These are phyloP conservation scores for Mimas tiliae DNA, from an alignment of 2,888 invertebrate species.

Conservation along the genomic window DNA sequence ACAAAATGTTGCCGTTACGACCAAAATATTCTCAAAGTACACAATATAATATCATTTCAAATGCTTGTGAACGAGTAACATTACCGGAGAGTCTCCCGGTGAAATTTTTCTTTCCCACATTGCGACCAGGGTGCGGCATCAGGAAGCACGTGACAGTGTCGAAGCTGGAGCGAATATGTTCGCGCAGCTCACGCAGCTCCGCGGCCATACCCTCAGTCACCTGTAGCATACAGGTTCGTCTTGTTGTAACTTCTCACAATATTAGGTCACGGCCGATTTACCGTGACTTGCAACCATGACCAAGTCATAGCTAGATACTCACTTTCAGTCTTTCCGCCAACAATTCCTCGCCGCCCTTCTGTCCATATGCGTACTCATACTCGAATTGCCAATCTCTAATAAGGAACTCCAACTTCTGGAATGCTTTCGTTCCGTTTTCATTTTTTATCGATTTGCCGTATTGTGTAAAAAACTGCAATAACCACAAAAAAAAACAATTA, in stretches of 20 bases:
- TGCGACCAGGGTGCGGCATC: slow-evolving; percentile 36
- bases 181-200: slow-evolving; percentile 29
- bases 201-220: background rate
- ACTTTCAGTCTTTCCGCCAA: slow-evolving; percentile 22
- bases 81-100: slow-evolving; percentile 23
- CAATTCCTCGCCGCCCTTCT: slow-evolving; percentile 22
- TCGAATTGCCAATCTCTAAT: slow-evolving; percentile 26
- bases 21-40: background rate
- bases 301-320: background rate
- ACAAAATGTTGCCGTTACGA: background rate
- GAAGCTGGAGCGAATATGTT: slow-evolving; percentile 31
- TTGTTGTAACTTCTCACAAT: background rate
- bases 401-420: slow-evolving; percentile 26
- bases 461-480: slow-evolving; percentile 25
- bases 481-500: background rate
- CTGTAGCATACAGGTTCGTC: background rate
- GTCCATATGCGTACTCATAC: slow-evolving; percentile 19
- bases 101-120: slow-evolving; percentile 22
- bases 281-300: background rate
- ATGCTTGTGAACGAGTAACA: no score
- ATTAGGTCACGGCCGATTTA: no score
- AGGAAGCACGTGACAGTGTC: slow-evolving; percentile 32
- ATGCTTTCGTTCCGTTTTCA: slow-evolving; percentile 24
- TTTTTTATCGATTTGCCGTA: slow-evolving; percentile 21
- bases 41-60: background rate